These are phyloP conservation scores for Sciaenops ocellatus DNA, from an alignment of 2,797 vertebrate species.

Conservation along the genomic window DNA sequence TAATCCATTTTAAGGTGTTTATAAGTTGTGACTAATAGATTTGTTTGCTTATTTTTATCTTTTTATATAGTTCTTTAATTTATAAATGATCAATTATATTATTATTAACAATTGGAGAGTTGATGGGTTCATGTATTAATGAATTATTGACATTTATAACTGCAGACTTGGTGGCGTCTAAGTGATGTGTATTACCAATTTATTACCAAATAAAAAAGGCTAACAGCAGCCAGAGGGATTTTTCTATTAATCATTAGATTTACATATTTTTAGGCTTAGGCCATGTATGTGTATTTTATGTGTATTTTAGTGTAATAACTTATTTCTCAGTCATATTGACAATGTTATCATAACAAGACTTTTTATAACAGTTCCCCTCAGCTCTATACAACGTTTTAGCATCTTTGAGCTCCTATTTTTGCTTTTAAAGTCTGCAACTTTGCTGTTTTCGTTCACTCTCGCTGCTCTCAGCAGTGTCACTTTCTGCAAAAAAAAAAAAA, in stretches of 20 bases:
- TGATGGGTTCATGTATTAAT: neutral
- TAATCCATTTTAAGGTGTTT: neutral
- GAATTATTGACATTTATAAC: neutral
- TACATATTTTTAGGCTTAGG: too few relatives aligned
- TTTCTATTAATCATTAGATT: too few relatives aligned
- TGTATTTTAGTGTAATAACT: too few relatives aligned
- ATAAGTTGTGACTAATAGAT: neutral
- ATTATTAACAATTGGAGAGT: neutral
- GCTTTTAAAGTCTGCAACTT: too few relatives aligned
- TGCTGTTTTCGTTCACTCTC: too few relatives aligned
- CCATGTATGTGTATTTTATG: too few relatives aligned
- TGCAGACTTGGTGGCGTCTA: neutral
- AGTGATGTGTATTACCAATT: neutral
- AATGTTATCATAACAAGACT: neutral
- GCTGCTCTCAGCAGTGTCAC: too few relatives aligned
- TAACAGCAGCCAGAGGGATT: neutral
- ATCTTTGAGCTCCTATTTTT: neutral
- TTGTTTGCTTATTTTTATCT: neutral
- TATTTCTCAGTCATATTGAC: neutral
- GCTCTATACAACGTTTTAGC: neutral
- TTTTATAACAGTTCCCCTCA: neutral
- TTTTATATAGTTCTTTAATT: too few relatives aligned
- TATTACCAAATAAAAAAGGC: neutral
- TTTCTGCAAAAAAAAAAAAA: too few relatives aligned
- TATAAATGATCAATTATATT: neutral